phyloP scores from a whole-genome alignment of 1,140 invertebrate genomes.

The Pissodes strobi region DNA sequence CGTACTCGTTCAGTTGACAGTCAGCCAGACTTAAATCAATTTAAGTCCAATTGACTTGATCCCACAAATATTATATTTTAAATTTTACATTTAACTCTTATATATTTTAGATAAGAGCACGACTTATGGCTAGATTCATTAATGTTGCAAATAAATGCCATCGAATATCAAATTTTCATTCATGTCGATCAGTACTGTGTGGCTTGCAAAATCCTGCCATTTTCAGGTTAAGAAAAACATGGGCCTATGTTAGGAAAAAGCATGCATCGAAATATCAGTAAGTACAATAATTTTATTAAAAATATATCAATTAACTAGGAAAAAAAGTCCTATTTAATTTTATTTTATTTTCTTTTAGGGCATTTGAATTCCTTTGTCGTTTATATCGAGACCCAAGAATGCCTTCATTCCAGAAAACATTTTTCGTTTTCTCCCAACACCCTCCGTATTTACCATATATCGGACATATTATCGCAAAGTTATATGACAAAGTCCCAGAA shows the following conservation, averaged over 20 bases:
- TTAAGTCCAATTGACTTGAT: no score
- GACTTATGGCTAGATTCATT: conserved; percentile 60
- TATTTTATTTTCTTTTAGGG: conserved; percentile 43
- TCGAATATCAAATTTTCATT: conserved; percentile 60
- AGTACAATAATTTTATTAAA: no score
- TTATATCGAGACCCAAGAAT: conserved; percentile 55
- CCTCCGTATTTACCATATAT: conserved; percentile 58
- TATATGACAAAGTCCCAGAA: conserved; percentile 51
- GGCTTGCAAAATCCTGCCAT: conserved; percentile 61
- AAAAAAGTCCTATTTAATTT: no score
- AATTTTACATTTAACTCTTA: neutral
- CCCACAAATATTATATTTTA: no score
- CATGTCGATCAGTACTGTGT: conserved; percentile 60
- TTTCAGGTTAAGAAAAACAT: conserved; percentile 59
- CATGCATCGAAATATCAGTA: conserved; percentile 61
- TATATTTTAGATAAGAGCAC: conserved; percentile 55
- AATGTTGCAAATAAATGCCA: conserved; percentile 61
- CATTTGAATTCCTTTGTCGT: conserved; percentile 57
- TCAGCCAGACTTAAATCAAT: no score
- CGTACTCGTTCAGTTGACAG: no score
- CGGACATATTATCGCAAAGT: conserved; percentile 55
- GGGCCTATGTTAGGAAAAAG: conserved; percentile 59
- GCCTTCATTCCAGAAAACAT: conserved; percentile 53
- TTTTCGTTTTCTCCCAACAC: conserved; percentile 48
- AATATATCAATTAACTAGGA: neutral